phyloP scores from a whole-genome alignment of 2,113 vertebrate genomes.

The Sardina pilchardus region DNA sequence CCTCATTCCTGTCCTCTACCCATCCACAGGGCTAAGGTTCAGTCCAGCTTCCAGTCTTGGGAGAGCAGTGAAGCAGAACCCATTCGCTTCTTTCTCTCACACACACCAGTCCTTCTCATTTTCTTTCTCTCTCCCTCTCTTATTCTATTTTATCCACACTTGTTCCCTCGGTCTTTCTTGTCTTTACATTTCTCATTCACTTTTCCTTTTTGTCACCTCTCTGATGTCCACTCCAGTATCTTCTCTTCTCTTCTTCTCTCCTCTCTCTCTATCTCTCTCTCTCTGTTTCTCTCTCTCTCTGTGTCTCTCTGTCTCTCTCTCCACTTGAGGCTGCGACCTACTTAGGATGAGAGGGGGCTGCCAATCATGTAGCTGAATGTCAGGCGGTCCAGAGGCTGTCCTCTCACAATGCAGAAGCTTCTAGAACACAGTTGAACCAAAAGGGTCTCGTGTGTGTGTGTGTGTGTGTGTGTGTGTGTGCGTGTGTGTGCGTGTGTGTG shows the following conservation, averaged over 20 bases:
- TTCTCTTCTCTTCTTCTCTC: background rate
- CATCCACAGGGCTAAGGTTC: background rate
- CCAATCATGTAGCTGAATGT: constrained; percentile 61
- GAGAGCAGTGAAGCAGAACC: background rate
- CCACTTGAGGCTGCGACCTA: constrained; percentile 56
- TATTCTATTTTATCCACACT: background rate
- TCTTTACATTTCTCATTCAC: constrained; percentile 44
- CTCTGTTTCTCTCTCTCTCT: background rate
- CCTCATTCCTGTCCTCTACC: background rate
- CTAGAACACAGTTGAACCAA: constrained; percentile 13
- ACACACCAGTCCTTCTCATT: background rate
- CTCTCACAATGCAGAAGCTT: background rate
- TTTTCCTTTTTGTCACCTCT: background rate
- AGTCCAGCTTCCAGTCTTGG: background rate
- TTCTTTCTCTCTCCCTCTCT: background rate
- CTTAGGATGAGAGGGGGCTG: constrained; percentile 60
- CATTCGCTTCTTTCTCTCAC: background rate
- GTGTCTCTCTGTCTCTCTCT: background rate
- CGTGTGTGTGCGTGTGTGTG: background rate
- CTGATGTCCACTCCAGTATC: background rate
- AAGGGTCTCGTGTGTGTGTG: background rate
- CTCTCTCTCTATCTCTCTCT: background rate
- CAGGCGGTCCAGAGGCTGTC: constrained; percentile 35
- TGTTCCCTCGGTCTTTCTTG: background rate
- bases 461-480: background rate